Conservation (phyloP, 2,888 invertebrate species). For the Sinodicranocentrus sp. region DNA sequence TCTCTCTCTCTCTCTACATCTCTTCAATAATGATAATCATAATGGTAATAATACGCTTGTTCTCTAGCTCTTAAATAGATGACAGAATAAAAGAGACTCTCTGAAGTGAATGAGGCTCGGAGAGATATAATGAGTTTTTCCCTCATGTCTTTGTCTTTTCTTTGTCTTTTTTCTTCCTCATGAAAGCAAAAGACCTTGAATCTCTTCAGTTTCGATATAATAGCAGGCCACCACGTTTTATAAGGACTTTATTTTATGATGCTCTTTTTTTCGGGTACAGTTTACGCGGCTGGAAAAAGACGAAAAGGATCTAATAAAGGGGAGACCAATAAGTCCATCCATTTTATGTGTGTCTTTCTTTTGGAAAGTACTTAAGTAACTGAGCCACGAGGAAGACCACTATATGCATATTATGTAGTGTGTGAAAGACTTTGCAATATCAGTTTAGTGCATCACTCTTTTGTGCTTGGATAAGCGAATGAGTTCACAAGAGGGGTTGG, state of each 20-base stretch:
- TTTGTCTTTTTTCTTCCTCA: constrained; percentile 1
- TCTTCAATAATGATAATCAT: constrained; percentile 35
- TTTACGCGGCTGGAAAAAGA: constrained; percentile 39
- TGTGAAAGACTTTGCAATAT: constrained; percentile 1
- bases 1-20: not conserved
- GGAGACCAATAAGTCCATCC: constrained; percentile 25
- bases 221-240: not conserved
- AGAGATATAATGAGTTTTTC: constrained; percentile 50
- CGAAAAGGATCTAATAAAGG: constrained; percentile 47
- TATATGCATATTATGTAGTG: not conserved
- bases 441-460: constrained; percentile 8
- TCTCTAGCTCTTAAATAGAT: constrained; percentile 34
- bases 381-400: not conserved
- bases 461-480: not conserved
- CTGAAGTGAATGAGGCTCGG: not conserved
- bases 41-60: constrained; percentile 44
- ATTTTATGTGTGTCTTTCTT: not conserved
- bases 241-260: not conserved
- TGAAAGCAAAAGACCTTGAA: constrained; percentile 32
- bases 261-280: constrained; percentile 7
- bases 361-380: constrained; percentile 1
- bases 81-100: constrained; percentile 17
- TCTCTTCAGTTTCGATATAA: not conserved
- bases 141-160: constrained; percentile 45
- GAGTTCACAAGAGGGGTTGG: constrained; percentile 1